Evolutionary conservation across 2,113 vertebrate species (phyloP).

Genomic region (Phyllostomus discolor): DNA sequence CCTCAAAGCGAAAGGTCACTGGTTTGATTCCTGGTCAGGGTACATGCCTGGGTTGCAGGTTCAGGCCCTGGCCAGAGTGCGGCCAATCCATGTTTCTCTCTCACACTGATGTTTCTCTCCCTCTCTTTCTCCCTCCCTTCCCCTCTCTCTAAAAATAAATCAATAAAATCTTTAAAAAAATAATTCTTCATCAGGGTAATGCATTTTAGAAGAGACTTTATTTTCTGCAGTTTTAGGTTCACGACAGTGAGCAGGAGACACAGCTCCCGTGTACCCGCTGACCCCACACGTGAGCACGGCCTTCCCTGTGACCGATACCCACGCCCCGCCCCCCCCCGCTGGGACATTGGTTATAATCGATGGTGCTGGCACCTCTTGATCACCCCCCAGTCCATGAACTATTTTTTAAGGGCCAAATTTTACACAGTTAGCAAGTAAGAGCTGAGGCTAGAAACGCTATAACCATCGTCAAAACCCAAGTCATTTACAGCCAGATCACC

Average conservation of each 20-base stretch:
- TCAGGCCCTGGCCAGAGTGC: not conserved
- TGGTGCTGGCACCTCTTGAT: not conserved
- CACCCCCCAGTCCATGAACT: not conserved
- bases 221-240: not conserved
- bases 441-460: not conserved
- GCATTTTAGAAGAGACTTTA: not conserved
- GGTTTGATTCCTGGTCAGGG: not conserved
- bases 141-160: not conserved
- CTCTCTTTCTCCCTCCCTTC: not conserved
- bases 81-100: not conserved
- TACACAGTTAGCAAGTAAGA: not conserved
- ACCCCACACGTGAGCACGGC: fast-evolving
- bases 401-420: not conserved
- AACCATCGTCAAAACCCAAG: not conserved
- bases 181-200: not conserved
- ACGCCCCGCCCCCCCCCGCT: too few species aligned
- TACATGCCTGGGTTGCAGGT: not conserved
- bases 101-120: not conserved
- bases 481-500: not conserved
- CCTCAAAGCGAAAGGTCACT: not conserved
- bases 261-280: not conserved
- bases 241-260: not conserved
- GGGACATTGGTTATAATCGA: fast-evolving
- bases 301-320: too few species aligned
- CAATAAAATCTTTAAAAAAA: too few species aligned